A percentile compares a stretch with the other conserved stretches of the same genome.
Evolutionary conservation across 2,113 vertebrate genomes (phyloP).

Genomic region (Opisthocomus hoazin): DNA sequence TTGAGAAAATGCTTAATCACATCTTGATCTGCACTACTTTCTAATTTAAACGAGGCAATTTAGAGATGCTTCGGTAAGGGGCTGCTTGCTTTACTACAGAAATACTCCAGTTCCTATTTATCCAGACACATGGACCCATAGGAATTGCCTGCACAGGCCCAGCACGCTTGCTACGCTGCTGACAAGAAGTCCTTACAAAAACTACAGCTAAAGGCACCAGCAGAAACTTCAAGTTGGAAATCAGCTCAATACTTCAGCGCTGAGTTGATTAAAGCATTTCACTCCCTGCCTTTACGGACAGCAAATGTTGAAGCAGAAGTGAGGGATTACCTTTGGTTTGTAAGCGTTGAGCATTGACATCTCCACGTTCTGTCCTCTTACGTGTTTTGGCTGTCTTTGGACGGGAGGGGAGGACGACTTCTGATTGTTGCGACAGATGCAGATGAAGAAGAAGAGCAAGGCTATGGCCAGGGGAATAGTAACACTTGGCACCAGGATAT

Average conservation of each 20-base stretch:
- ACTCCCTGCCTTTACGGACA: not conserved
- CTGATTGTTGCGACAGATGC: slow-evolving; percentile 95
- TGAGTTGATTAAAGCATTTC: not conserved
- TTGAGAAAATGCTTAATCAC: not conserved
- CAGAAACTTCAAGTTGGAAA: not conserved
- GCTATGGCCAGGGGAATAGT: slow-evolving; percentile 93
- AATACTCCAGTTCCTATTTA: not conserved
- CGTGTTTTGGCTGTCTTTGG: slow-evolving; percentile 88
- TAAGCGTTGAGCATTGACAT: slow-evolving; percentile 97
- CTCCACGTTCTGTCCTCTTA: slow-evolving; percentile 94
- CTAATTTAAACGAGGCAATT: not conserved
- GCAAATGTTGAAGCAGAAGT: not conserved
- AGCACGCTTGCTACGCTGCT: not conserved
- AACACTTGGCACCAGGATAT: slow-evolving; percentile 95
- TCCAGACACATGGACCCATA: rapidly evolving
- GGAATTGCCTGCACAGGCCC: not conserved
- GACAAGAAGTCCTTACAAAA: not conserved
- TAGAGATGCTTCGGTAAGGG: not conserved
- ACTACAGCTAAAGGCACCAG: not conserved
- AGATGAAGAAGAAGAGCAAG: slow-evolving; percentile 96
- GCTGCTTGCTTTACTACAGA: not conserved
- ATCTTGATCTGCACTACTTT: not conserved
- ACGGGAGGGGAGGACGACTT: slow-evolving; percentile 84
- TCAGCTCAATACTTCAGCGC: not conserved
- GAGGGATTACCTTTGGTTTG: slow-evolving; percentile 86